Base-by-base conservation (phyloP, 2,797 vertebrate species). In the Mastacembelus armatus region DNA sequence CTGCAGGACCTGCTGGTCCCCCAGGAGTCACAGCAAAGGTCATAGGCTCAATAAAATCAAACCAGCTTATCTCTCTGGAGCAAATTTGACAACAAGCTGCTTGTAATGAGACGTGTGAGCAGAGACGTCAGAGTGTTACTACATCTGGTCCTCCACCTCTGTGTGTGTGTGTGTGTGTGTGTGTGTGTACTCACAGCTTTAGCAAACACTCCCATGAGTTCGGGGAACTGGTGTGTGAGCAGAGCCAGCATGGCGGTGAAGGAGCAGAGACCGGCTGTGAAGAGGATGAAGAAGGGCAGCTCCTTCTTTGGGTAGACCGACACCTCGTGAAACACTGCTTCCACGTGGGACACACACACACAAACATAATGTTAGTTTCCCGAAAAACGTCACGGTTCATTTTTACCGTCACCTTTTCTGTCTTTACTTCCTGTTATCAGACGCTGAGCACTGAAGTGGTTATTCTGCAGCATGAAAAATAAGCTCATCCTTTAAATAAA, bases 291-390 rank as follows among this genome's bases (percentile, higher is more conserved):
- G 95, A 99, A 99, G 40, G 97, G 97, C 80, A 99, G 95, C 91
- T 99, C 97, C 91, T 99, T 99, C 93, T 99, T 99, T 7, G 97
- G 97, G 85, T 99, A 99, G 88, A 99, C 97, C 19, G 97, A 99
- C 91, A 99, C 97, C 93, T 99, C 97, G 60, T 99, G 97, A 93
- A 99, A 99, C 91, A 97, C 97, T 99, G 95, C 76, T 93, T 93
- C 83, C 86, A 83, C 83, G 86, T 10, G 69, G 35, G 71, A 84
- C 69, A 54, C 6, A 40, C 47, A 70, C 60, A 81, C 56, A 65
- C 55, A 74, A 12, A 65, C 11, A 64, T 33, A 75, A 70, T 19
- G 65, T 88, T 78, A 88, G 64, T 32, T 72, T 18, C 21, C 1
- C 66, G 66, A n/a, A 43, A 29, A 10, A 65, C 12, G 7, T n/a